Base-by-base conservation (phyloP, 2,797 vertebrate species). In the Sebastes hopkinsi region DNA sequence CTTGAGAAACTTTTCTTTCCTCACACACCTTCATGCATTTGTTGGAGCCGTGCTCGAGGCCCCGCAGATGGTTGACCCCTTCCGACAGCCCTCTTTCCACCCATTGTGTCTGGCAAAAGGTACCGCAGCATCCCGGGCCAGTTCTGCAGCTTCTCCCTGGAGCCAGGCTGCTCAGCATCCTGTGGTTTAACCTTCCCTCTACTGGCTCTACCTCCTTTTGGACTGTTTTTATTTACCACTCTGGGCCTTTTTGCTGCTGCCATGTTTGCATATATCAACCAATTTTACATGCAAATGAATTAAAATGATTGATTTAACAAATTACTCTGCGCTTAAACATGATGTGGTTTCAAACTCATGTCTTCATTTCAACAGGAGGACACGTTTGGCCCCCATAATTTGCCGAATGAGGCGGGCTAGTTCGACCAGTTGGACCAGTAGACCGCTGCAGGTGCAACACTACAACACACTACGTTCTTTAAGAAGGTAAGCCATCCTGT, bases 171-270 rank as follows among this genome's bases (percentile, higher is more conserved):
- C 52, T 46, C 25, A 4, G 76, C 36, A n/a, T 56, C 29, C 22
- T 58, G 61, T 12, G 4, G 66, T 68, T 77, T 46, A 30, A 77
- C 58, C 62, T 13, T 62, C 23, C 42, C 56, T 18, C 7, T 14
- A 16, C 61, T 59, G 22, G 16, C 34, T 52, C 22, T 10, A 5
- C 22, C 59, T 50, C 7, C 13, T 23, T 32, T 42, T n/a, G 2
- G 55, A 68, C 42, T 54, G 55, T 60, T 72, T 80, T n/a, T 60
- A 30, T 84, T 76, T 62, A 68, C 34, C 52, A 14, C 72, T 71
- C 2, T 1, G 27, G 11, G 8, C 8, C 4, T 42, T 27, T 30
- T 70, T 1, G 50, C 32, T 78, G 75, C 79, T 42, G 60, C 36
- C 25, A 20, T 4, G 0, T 69, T 77, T 77, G 54, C 42, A 67